phyloP scores from a whole-genome alignment of 1,140 invertebrate species.

The Sminthurinus signatus region DNA sequence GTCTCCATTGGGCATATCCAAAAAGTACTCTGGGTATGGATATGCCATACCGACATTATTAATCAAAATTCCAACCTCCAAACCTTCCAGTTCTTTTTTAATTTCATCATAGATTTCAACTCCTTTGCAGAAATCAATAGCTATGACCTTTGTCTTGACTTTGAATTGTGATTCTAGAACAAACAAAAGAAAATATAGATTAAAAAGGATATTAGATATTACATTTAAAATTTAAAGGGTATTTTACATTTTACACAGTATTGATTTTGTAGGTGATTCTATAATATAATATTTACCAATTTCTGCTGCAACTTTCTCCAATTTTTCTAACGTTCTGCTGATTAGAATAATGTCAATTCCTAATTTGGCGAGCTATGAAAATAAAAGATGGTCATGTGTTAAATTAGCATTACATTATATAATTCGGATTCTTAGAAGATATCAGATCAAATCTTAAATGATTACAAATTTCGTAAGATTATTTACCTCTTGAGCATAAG shows the following conservation, averaged over 20 bases:
- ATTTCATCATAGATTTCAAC: conserved; percentile 70
- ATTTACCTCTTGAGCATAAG: conserved; percentile 65
- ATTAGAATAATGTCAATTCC: conserved; percentile 84
- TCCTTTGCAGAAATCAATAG: conserved; percentile 72
- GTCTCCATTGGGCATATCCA: conserved; percentile 57
- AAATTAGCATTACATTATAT: no score
- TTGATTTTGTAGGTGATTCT: not conserved
- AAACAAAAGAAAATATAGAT: conserved; percentile 15
- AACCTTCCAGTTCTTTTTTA: conserved; percentile 59
- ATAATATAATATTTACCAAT: conserved; percentile 58
- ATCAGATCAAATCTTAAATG: no score
- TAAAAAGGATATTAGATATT: not conserved
- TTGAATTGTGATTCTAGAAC: conserved; percentile 60
- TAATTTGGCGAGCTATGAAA: conserved; percentile 63
- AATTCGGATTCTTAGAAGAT: conserved; percentile 22
- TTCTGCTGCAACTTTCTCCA: conserved; percentile 71
- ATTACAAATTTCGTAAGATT: no score
- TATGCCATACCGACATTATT: conserved; percentile 96
- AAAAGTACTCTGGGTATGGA: conserved; percentile 75
- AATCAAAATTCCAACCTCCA: conserved; percentile 85
- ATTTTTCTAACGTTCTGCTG: conserved; percentile 73
- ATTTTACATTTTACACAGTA: not conserved
- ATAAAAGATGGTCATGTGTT: no score
- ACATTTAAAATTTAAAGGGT: no score
- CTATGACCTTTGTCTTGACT: conserved; percentile 73